phyloP scores from a whole-genome alignment of 2,888 invertebrate genomes.

The Ochropleura plecta region DNA sequence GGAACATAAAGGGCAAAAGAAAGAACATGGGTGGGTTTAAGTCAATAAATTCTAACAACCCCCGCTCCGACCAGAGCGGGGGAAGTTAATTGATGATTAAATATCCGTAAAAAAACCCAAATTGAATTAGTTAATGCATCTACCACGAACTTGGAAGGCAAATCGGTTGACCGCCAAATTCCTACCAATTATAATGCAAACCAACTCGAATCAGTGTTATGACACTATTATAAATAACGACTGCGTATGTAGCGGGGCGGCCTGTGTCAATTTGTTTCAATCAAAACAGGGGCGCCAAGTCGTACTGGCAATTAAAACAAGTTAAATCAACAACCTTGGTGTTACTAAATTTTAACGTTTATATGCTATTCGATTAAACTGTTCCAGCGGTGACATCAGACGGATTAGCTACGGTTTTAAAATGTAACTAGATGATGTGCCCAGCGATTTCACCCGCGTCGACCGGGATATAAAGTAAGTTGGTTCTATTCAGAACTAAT shows the following conservation, averaged over 20 bases:
- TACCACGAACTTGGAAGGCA: conserved; percentile 5
- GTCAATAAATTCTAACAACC: too few relatives aligned
- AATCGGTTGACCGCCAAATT: conserved; percentile 10
- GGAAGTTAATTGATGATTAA: too few relatives aligned
- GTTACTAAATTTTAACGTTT: conserved; percentile 44
- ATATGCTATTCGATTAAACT: conserved; percentile 54
- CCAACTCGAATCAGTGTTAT: conserved; percentile 58
- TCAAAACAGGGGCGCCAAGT: conserved; percentile 50
- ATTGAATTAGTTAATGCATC: not conserved
- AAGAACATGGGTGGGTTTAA: too few relatives aligned
- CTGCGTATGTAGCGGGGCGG: conserved; percentile 32
- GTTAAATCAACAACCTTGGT: conserved; percentile 49
- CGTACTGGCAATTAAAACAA: conserved; percentile 52
- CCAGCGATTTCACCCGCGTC: too few relatives aligned
- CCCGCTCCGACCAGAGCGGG: too few relatives aligned
- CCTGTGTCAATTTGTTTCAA: conserved; percentile 56
- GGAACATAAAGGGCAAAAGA: too few relatives aligned
- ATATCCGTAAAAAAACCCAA: not conserved
- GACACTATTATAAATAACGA: conserved; percentile 62
- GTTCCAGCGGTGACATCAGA: conserved; percentile 45
- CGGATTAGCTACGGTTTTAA: conserved; percentile 38
- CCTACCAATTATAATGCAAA: conserved; percentile 39
- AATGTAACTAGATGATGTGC: not conserved
- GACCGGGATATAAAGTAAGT: too few relatives aligned
- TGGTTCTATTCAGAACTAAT: too few relatives aligned